Conservation (phyloP, 2,113 vertebrate genomes). For the Lophius piscatorius region DNA sequence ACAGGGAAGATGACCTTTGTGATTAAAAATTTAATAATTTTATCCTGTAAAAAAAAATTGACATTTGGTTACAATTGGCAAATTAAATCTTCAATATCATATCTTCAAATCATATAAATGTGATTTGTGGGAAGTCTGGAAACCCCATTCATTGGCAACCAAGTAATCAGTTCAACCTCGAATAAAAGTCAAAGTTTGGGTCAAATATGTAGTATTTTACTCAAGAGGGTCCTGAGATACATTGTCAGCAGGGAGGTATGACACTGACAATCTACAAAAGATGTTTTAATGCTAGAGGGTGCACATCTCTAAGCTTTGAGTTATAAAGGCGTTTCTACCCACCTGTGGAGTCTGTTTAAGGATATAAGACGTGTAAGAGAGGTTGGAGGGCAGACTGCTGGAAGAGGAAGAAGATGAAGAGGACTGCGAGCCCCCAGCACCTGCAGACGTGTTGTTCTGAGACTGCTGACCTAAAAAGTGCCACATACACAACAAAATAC, state of each 20-base stretch:
- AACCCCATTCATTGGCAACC: no score
- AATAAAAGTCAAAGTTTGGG: no score
- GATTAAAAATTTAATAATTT: no score
- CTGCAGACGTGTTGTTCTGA: conserved; percentile 69
- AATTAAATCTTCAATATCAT: no score
- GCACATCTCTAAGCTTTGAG: neutral
- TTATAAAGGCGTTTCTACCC: conserved; percentile 21
- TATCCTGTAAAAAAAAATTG: no score
- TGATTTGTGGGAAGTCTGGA: no score
- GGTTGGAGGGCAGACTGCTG: conserved; percentile 89
- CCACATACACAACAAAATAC: no score
- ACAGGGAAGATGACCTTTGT: no score
- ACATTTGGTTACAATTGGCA: no score
- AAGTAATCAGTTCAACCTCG: no score
- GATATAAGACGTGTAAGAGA: conserved; percentile 97
- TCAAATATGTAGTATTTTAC: neutral
- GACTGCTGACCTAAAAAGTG: conserved; percentile 88
- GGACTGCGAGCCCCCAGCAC: conserved; percentile 73
- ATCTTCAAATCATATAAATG: no score
- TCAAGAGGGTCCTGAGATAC: neutral
- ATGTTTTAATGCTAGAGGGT: neutral
- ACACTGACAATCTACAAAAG: no score
- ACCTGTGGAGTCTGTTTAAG: conserved; percentile 95
- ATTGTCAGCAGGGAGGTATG: neutral
- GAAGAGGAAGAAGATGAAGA: conserved; percentile 81